These are phyloP conservation scores for Ophraella communa DNA, from an alignment of 2,888 invertebrate genomes.

Conservation along the genomic window DNA sequence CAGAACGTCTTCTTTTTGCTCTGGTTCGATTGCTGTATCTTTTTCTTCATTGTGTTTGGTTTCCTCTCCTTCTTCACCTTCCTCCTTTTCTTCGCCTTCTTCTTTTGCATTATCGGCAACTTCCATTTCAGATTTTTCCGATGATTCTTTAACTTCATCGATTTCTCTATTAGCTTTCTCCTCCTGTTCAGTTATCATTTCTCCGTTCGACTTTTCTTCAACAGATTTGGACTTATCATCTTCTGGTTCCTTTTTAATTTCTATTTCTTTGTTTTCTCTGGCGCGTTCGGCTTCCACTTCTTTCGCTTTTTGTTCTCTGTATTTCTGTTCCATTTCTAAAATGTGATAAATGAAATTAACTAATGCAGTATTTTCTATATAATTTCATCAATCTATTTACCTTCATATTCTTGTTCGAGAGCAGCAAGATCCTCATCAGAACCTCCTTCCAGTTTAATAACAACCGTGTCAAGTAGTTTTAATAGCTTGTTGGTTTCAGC, in stretches of 20 bases:
- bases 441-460: conserved; percentile 95
- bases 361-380: neutral
- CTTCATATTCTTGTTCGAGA: conserved; percentile 73
- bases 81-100: conserved; percentile 7
- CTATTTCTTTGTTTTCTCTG: conserved; percentile 49
- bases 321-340: conserved; percentile 52
- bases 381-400: conserved; percentile 39
- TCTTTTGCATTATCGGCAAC: conserved; percentile 3
- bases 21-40: no score
- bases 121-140: conserved; percentile 47
- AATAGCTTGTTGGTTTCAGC: conserved; percentile 83
- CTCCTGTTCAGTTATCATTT: conserved; percentile 36
- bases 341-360: neutral
- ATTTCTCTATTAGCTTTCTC: conserved; percentile 49
- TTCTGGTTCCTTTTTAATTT: conserved; percentile 50
- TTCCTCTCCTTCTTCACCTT: conserved; percentile 32
- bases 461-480: conserved; percentile 91
- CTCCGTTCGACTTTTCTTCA: conserved; percentile 15
- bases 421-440: conserved; percentile 86
- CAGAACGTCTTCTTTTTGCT: neutral
- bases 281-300: conserved; percentile 44
- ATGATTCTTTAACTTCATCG: conserved; percentile 39
- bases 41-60: neutral
- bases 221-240: conserved; percentile 47
- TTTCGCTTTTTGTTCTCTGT: conserved; percentile 49